Base-by-base conservation (phyloP, 1,140 invertebrate genomes). In the Zaprionus gabonicus region DNA sequence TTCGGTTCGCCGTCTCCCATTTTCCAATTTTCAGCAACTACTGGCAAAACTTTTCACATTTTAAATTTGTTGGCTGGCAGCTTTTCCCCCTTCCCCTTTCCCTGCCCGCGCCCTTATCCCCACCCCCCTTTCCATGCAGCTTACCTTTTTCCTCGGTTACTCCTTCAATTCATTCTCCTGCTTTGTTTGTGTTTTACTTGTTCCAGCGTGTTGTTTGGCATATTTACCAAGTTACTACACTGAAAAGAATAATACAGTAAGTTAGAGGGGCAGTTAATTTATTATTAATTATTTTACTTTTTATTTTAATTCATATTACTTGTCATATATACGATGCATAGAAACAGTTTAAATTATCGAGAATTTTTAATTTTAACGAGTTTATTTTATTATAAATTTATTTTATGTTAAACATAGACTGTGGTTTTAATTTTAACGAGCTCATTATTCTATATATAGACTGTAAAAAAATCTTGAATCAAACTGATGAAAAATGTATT, bases 51-150 rank as follows among this genome's bases (percentile, higher is more conserved):
- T 87, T 86, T 87, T 87, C 74, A 88, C 77, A 88, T 87, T 87
- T 87, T 88, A 88, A 87, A 83, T 87, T 88, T 83, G 84, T 87
- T 83, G 74, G 73, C 72, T 87, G 87, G 69, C 79, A 73, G 70
- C 72, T 77, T 65, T 71, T 80, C 76, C 63, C 44, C 67, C 70
- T 65, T 0, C 1, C 20, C 1, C 20, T 20, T 0, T 1, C 20
- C 3, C 58, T 23, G 2, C 23, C 28, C 3, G 3, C 17, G 9
- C 23, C 49, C 49, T 25, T 41, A 4, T 5, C 15, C 4, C 13
- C 20, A 20, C 20, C 7, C 20, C 17, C 12, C 17, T 53, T 55
- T 62, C n/a, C 28, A 10, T 59, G 20, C 13, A 51, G 34, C 13
- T 46, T 34, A 34, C 31, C 38, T 65, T 15, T 27, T 27, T 44